Base-by-base conservation (phyloP, 92 coral and sea anemone species). In the Umimayanthus chanpuru region DNA sequence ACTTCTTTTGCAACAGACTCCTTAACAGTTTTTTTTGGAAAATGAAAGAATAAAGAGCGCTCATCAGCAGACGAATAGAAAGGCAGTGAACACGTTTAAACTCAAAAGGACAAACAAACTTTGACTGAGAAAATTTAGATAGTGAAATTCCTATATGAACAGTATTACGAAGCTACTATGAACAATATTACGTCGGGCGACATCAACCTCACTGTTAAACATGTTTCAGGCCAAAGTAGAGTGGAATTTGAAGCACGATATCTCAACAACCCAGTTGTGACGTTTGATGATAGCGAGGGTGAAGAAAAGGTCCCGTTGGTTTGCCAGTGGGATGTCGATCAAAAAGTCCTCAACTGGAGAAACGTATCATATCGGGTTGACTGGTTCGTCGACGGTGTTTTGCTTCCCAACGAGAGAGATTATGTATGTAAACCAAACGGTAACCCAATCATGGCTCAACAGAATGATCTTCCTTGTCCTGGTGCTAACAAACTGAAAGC, bases 321-420 rank as follows among this genome's bases (percentile, higher is more conserved):
- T 25, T 77, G 81, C n/a, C 26, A 77, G 32, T 41, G 55, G 81
- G 65, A 77, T 44, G 81, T 77, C 64, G 55, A 77, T 41, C 32
- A 25, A 43, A 77, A 77, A n/a, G 81, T 77, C 14, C n/a, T 41
- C 32, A 0, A 23, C 29, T 77, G 81, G 81, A 41, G 28, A 23
- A 77, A 77, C 26, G 61, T 77, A 26, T 77, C 81, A 9, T 77
- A 77, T 44, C 58, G 58, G 7, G 81, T 77, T 6, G 81, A 77
- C 30, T 77, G 81, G 81, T 18, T 43, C 44, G 81, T 77, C 16
- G 12, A 77, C 4, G 81, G 81, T 26, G 64, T 7, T 18, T 72
- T 26, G 40, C 58, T 77, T 10, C 29, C 53, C 9, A 15, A 26
- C 12, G 21, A 44, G 61, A 23, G 32, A 44, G 16, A 38, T 21